Evolutionary conservation across 2,113 vertebrate genomes (phyloP), one percentile per base, ranked within the genome.

Genomic region (Amphiprion percula): DNA sequence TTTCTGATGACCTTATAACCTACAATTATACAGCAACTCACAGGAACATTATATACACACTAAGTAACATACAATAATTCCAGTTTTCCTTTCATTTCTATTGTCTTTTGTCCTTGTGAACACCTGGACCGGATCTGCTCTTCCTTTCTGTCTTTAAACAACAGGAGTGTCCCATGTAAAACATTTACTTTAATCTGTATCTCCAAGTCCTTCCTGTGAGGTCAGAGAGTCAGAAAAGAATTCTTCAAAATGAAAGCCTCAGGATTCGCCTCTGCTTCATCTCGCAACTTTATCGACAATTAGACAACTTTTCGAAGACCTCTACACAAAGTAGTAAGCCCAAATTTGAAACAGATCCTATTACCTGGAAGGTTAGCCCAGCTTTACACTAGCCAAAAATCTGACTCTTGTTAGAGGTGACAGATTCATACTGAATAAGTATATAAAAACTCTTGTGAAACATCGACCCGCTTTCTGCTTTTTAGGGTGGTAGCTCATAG

Each of bases 181-280:
- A 73, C 39, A 1, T 73, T 77, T 2, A 0, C n/a, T 33, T 76
- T 70, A 68, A 54, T 85, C 74, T 80, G 41, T 2, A 47, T 70
- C 75, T 79, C 26, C 56, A 69, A 65, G 54, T 46, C 66, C 60
- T 90, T 91, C 88, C 86, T 85, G 76, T 78, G 59, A 84, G 75
- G 63, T 60, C 78, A 62, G 19, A 75, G 5, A 24, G 16, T 17
- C 28, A 21, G 19, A 65, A 6, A 2, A 37, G 79, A 67, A 76
- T 77, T 86, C 73, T 54, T 77, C 37, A 79, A 84, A 85, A 49
- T 66, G 60, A 61, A 79, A 33, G 28, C 64, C 55, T 59, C 58
- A 0, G 52, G 74, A 33, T 7, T 4, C 71, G 65, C 75, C 58
- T 54, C 68, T 46, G 49, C 30, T 77, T 79, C 39, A 44, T 47